phyloP scores from a whole-genome alignment of 2,888 invertebrate species.

The Malthinus flaveolus region DNA sequence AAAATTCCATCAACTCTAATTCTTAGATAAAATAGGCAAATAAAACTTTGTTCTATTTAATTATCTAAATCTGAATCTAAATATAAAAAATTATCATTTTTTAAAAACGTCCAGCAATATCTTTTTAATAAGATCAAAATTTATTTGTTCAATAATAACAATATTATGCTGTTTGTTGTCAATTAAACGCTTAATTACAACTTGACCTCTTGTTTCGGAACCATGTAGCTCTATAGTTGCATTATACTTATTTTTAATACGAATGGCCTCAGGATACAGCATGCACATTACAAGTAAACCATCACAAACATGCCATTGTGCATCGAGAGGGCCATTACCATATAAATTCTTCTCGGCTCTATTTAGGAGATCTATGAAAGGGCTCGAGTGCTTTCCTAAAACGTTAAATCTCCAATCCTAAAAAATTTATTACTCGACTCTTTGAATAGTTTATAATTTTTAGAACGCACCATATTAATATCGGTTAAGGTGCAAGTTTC shows the following conservation, averaged over 20 bases:
- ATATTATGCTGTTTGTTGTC: slow-evolving; percentile 34
- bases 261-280: slow-evolving; percentile 48
- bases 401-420: slow-evolving; percentile 60
- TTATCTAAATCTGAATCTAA: too few species aligned
- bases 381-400: slow-evolving; percentile 52
- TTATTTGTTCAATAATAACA: background rate
- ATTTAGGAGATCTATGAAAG: slow-evolving; percentile 57
- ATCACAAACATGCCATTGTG: slow-evolving; percentile 56
- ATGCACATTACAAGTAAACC: slow-evolving; percentile 57
- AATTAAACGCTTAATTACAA: slow-evolving; percentile 61
- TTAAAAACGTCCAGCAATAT: background rate
- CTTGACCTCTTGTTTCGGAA: slow-evolving; percentile 63
- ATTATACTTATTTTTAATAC: slow-evolving; percentile 44
- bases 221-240: slow-evolving; percentile 64
- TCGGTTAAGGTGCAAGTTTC: slow-evolving; percentile 60
- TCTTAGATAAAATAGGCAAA: too few species aligned
- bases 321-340: background rate
- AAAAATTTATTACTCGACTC: background rate
- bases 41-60: too few species aligned
- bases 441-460: background rate
- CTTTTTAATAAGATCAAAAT: background rate
- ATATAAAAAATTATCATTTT: background rate
- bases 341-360: slow-evolving; percentile 53
- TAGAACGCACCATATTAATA: slow-evolving; percentile 38
- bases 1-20: too few species aligned